Conservation (phyloP, 2,113 vertebrate species). For the Delphinapterus leucas region DNA sequence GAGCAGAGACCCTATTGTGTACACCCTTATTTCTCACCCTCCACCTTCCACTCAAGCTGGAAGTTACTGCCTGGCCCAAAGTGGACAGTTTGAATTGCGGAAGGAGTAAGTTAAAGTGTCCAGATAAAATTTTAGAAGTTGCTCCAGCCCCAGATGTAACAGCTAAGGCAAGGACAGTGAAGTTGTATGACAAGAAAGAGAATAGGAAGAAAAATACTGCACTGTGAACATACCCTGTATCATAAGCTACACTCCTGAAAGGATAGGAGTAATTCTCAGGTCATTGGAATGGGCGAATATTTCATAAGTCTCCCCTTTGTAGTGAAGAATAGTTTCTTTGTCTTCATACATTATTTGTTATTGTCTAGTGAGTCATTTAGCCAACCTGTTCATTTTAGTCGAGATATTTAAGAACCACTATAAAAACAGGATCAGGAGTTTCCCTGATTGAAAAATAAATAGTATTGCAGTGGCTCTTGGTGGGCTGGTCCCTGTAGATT, state of each 20-base stretch:
- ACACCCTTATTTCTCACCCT: neutral
- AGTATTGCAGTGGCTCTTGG: neutral
- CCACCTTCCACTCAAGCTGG: neutral
- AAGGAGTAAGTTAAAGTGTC: neutral
- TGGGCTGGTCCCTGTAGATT: neutral
- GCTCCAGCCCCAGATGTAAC: neutral
- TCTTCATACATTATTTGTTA: neutral
- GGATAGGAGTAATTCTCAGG: neutral
- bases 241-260: neutral
- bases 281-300: neutral
- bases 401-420: neutral
- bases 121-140: neutral
- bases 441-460: neutral
- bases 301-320: neutral
- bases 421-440: conserved; percentile 33
- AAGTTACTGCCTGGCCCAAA: neutral
- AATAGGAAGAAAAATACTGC: neutral
- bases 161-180: neutral
- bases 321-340: conserved; percentile 6
- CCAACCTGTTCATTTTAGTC: neutral
- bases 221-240: neutral
- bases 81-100: neutral
- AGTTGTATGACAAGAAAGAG: neutral
- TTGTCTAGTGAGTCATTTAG: neutral
- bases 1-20: neutral